phyloP scores from a whole-genome alignment of 64 coral and sea anemone species.

The Porites australiensis region DNA sequence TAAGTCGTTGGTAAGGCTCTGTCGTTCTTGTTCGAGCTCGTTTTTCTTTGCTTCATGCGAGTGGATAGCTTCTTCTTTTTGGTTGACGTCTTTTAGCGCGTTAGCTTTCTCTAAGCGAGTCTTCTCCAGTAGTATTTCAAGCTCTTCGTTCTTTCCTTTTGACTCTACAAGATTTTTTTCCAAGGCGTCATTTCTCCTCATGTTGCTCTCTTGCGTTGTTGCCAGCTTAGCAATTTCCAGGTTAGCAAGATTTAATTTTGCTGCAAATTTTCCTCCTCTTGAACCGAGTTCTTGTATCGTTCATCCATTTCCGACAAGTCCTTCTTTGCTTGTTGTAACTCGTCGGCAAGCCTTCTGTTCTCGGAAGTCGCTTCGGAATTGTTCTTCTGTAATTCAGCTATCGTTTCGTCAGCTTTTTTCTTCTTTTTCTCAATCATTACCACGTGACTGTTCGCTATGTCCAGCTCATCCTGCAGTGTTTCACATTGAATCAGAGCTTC shows the following conservation, averaged over 20 bases:
- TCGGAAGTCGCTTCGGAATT: conserved; percentile 41
- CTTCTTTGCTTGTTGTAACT: conserved; percentile 53
- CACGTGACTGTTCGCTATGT: conserved; percentile 63
- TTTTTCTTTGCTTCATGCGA: conserved; percentile 58
- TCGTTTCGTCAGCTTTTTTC: conserved; percentile 52
- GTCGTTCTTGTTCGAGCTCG: conserved; percentile 72
- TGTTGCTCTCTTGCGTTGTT: conserved; percentile 62
- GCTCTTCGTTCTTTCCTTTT: conserved; percentile 74
- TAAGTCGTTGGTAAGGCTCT: conserved; percentile 78
- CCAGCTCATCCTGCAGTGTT: conserved; percentile 43
- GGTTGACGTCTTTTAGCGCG: conserved; percentile 58
- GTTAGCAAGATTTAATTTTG: conserved; percentile 71
- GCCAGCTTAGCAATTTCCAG: conserved; percentile 77
- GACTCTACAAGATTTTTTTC: conserved; percentile 75
- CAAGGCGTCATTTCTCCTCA: conserved; percentile 55
- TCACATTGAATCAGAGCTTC: conserved; percentile 51
- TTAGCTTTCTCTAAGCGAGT: conserved; percentile 72
- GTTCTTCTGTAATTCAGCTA: conserved; percentile 62
- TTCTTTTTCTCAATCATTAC: conserved; percentile 53
- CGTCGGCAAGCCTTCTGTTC: conserved; percentile 60
- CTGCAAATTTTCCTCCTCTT: conserved; percentile 72
- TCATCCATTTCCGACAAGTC: conserved; percentile 75
- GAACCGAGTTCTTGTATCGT: conserved; percentile 63
- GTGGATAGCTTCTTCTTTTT: conserved; percentile 78
- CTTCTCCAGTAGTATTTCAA: conserved; percentile 60